Evolutionary conservation across 2,113 vertebrate genomes (phyloP), one percentile per base, ranked within the genome.

Genomic region (Epinephelus lanceolatus): DNA sequence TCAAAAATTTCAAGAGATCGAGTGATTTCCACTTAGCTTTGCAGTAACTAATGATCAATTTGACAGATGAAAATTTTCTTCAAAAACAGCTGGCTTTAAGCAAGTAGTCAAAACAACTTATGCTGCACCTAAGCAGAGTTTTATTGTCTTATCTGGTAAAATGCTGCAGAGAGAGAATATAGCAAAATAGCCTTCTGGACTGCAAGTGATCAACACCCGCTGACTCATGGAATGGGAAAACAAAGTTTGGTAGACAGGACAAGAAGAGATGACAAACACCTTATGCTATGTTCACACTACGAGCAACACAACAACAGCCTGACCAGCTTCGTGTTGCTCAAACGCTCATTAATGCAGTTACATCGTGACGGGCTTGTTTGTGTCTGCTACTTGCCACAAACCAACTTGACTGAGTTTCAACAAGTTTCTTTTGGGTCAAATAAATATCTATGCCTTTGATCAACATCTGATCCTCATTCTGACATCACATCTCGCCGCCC

Each of bases 171-270:
- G 13, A 33, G 45, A 9, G 60, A 55, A 65, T 12, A 37, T 30
- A 60, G 27, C 11, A 42, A 77, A 77, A 68, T 23, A 17, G 25
- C 27, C 8, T 73, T 79, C 70, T 86, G 27, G 76, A 76, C 12
- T 42, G 40, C 45, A 42, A 70, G 47, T 72, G 71, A 82, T 71
- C 77, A 75, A 84, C 69, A 84, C 49, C 67, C 40, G 2, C 52
- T 73, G 74, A 71, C 67, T 90, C 76, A 76, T 81, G 62, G 62
- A 55, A 52, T 52, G 33, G 62, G 74, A 86, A 52, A 10, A 68
- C 25, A 67, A 63, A 73, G 71, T 76, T 83, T 83, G 66, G 71
- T 68, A 84, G 23, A 78, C 21, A 57, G 6, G 55, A 66, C 7
- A 33, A 53, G 27, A 70, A 68, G 57, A 72, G 80, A 82, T 66